Evolutionary conservation across 2,797 vertebrate species (phyloP), one percentile per base, ranked within the genome.

Genomic region (Sebastes iracundus): DNA sequence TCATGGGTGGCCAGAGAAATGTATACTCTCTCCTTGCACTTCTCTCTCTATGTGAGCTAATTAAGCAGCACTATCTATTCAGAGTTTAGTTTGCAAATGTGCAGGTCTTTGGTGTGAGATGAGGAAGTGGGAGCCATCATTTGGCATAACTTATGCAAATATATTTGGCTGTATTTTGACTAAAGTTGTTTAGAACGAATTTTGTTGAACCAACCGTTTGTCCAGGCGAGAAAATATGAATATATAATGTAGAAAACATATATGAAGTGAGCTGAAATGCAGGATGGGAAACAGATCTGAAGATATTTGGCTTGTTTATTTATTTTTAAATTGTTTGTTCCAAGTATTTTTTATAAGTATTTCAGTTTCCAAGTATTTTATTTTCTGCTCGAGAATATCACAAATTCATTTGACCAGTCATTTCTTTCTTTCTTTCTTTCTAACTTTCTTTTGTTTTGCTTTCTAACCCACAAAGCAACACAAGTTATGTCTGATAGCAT

Each of bases 1-100:
- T 92, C 95, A 90, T 96, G 97, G 97, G 97, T 97, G 97, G 97
- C 94, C 96, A 69, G 56, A 65, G 93, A 91, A 90, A 93, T 90
- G 81, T 38, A 90, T 73, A 83, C 92, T 38, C 90, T 76, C 89
- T 75, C 59, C 83, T 30, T 62, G 81, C 88, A 73, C 90, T 85
- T 75, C 88, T 73, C 75, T 79, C 75, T 81, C 83, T 77, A 66
- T 73, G 88, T 56, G 85, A 79, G 79, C 88, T 93, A 91, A 94
- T 94, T 91, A 94, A 83, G 87, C 77, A n/a, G 69, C 81, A 52
- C 72, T 78, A 72, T 81, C 77, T 78, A 18, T 81, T 27, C 73
- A 62, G 53, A 46, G 3, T 62, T 85, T 30, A 38, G 60, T 64
- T 72, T 32, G 23, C 49, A 73, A 80, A 85, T 71, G 66, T 65